Evolutionary conservation across 1,140 invertebrate species (phyloP), one percentile per base, ranked within the genome.

Genomic region (Drosophila kohkoa): DNA sequence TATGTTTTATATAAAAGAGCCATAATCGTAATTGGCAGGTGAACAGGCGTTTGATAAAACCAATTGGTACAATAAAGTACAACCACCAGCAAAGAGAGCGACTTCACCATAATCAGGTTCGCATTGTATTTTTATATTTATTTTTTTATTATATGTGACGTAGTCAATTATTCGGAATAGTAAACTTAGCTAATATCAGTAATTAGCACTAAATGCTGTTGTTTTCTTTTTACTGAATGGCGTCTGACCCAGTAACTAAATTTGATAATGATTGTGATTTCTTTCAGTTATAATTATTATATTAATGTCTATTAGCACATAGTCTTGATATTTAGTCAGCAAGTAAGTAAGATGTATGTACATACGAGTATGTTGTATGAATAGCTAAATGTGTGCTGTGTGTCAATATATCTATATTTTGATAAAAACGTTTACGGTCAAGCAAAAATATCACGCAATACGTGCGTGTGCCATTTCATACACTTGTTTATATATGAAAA

Each of bases 21-120:
- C 49, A 58, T 80, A 80, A 77, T 80, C 67, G 49, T 59, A 66
- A 80, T 70, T 65, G 64, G 59, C 64, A 69, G 51, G 49, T 82
- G 66, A 52, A 66, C 51, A 38, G 28, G 10, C 48, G 28, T 30
- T 59, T 54, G 20, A 68, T 74, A 72, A 73, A 57, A 30, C 48
- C 64, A 63, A 66, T 79, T 66, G 80, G 32, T 57, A 58, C 35
- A 74, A 49, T 77, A 75, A 79, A 82, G 25, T 55, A 63, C 35
- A 54, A 43, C 74, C 62, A 73, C 77, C 66, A 68, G 72, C 77
- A 85, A 83, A 74, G 51, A 41, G 57, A 54, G n/a, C 60, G 28
- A 43, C 55, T 48, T 35, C 49, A 48, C 41, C 16, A 69, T 82
- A 74, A 81, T 58, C 68, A 79, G 69, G 28, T 64, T 58, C 46